Percentiles rank a stretch among this genome's conserved stretches.
These are phyloP conservation scores for Isichthys henryi DNA, from an alignment of 2,113 vertebrate species.

Conservation along the genomic window DNA sequence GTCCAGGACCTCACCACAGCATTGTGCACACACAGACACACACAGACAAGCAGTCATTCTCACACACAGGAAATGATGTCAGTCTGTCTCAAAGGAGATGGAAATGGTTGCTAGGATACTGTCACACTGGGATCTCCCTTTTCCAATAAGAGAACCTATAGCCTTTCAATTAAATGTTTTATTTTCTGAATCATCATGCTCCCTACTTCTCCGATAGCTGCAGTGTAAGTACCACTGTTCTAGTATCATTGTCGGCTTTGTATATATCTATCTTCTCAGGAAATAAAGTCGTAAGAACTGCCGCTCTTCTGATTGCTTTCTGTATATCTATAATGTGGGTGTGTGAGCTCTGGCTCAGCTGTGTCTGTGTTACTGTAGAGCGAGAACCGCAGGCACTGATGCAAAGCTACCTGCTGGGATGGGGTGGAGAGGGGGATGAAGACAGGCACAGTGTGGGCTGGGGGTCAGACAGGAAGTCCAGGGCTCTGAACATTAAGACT, in stretches of 20 bases:
- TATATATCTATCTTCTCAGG: neutral
- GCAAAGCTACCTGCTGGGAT: neutral
- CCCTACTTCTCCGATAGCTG: neutral
- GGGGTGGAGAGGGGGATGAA: neutral
- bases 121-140: constrained; percentile 63
- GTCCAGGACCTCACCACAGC: neutral
- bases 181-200: constrained; percentile 28
- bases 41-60: constrained; percentile 29
- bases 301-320: neutral
- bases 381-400: neutral
- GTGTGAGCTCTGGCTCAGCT: neutral
- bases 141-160: constrained; percentile 47
- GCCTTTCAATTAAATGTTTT: constrained; percentile 49
- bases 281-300: neutral
- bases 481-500: neutral
- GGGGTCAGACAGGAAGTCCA: neutral
- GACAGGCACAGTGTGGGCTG: neutral
- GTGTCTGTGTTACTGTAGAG: neutral
- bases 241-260: neutral
- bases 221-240: constrained; percentile 2
- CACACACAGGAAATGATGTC: constrained; percentile 64
- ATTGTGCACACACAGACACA: neutral
- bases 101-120: constrained; percentile 68
- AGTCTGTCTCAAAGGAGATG: constrained; percentile 63
- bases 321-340: neutral